phyloP scores from a whole-genome alignment of 2,113 vertebrate species.

The Perca fluviatilis region DNA sequence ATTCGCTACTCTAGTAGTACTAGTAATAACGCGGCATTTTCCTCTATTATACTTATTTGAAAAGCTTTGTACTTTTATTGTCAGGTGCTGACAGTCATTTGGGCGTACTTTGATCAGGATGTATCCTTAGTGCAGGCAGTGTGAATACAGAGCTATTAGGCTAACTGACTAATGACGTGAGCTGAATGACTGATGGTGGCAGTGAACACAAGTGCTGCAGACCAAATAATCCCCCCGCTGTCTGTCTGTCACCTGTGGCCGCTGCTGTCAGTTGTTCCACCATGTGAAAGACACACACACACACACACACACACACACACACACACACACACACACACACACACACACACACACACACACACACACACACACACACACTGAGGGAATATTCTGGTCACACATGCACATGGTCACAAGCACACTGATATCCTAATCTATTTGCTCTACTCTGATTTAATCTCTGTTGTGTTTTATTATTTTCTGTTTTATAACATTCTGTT shows the following conservation, averaged over 20 bases:
- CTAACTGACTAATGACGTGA: slow-evolving; percentile 40
- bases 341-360: slow-evolving; percentile 6
- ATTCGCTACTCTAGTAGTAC: neutral
- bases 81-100: neutral
- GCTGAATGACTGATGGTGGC: slow-evolving; percentile 59
- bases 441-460: neutral
- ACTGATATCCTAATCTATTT: neutral
- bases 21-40: neutral
- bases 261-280: slow-evolving; percentile 62
- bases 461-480: neutral
- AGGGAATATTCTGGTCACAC: slow-evolving; percentile 11
- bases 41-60: neutral
- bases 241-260: slow-evolving; percentile 63
- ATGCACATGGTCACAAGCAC: neutral
- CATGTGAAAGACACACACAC: slow-evolving; percentile 23
- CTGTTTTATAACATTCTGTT: neutral
- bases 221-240: slow-evolving; percentile 43
- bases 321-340: slow-evolving; percentile 13
- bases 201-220: slow-evolving; percentile 44
- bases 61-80: neutral
- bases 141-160: slow-evolving; percentile 20
- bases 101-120: neutral
- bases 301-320: slow-evolving; percentile 7
- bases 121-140: neutral
- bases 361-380: slow-evolving; percentile 7